Evolutionary conservation across 2,888 invertebrate genomes (phyloP), one percentile per base, ranked within the genome.

Genomic region (Heteromurus nitidus): DNA sequence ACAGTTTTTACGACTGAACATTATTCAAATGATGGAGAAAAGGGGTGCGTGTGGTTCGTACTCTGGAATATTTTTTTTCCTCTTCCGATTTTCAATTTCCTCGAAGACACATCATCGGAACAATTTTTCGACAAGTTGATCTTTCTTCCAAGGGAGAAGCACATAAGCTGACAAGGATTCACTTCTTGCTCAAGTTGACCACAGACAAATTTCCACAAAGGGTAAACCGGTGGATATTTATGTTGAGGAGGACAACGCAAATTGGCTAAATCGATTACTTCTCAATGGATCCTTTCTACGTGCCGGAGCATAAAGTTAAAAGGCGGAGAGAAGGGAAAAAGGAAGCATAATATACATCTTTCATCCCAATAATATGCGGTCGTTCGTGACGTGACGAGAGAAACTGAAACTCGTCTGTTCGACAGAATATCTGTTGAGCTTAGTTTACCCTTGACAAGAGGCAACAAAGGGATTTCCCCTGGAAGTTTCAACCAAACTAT

Each of bases 1-100:
- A 83, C 84, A 79, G 80, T 82, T 84, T 80, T 85, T 84, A 84
- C 76, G 77, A 82, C 68, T 60, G 64, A n/a, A 60, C 77, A 69
- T 84, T 84, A 69, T 73, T 80, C 74, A 81, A 77, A 70, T 79
- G 70, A 75, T 77, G 64, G 53, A 30, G 53, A 47, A 13, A 16
- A n/a, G n/a, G n/a, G n/a, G n/a, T n/a, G n/a, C n/a, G n/a, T n/a
- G n/a, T n/a, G n/a, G n/a, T n/a, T n/a, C n/a, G n/a, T n/a, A n/a
- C n/a, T n/a, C n/a, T n/a, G n/a, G n/a, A n/a, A n/a, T n/a, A n/a
- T n/a, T n/a, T n/a, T n/a, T n/a, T n/a, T n/a, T n/a, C n/a, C n/a
- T n/a, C n/a, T n/a, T n/a, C n/a, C n/a, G n/a, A n/a, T n/a, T n/a
- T n/a, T n/a, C n/a, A n/a, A n/a, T n/a, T n/a, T n/a, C n/a, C n/a